These are phyloP conservation scores for Lampris incognitus DNA, from an alignment of 2,113 vertebrate genomes.

Conservation along the genomic window DNA sequence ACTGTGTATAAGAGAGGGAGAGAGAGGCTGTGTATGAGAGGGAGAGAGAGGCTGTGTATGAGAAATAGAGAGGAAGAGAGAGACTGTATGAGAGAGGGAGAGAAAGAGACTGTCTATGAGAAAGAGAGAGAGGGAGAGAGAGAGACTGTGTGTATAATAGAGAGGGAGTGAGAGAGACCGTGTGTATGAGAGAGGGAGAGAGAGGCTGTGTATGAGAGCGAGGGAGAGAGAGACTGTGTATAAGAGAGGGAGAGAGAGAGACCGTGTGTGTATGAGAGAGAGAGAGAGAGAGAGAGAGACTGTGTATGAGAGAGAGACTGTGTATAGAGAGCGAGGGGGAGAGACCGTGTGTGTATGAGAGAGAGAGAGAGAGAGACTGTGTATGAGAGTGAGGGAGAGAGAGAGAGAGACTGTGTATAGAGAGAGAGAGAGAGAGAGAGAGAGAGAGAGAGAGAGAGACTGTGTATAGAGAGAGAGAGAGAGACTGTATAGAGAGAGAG, in stretches of 20 bases:
- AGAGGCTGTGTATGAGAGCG: slow-evolving; percentile 5
- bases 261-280: no score
- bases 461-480: slow-evolving; percentile 25
- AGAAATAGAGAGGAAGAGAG: no score
- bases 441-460: no score
- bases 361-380: slow-evolving; percentile 18
- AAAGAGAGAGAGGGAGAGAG: background rate
- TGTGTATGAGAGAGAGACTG: background rate
- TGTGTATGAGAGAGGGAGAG: no score
- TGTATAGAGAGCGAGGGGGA: slow-evolving; percentile 25
- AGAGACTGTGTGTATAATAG: no score
- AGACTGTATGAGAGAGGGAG: no score
- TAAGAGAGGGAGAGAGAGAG: slow-evolving; percentile 16
- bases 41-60: no score
- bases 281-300: no score
- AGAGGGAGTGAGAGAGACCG: no score
- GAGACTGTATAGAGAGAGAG: background rate
- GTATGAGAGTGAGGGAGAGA: slow-evolving; percentile 25
- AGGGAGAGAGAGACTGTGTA: slow-evolving; percentile 10
- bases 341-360: slow-evolving; percentile 21
- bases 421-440: no score
- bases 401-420: no score
- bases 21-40: slow-evolving; percentile 7
- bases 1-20: slow-evolving; percentile 20
- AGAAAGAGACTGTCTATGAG: slow-evolving; percentile 8